Conservation (phyloP, 2,888 invertebrate genomes). For the Cordilura impudica region DNA sequence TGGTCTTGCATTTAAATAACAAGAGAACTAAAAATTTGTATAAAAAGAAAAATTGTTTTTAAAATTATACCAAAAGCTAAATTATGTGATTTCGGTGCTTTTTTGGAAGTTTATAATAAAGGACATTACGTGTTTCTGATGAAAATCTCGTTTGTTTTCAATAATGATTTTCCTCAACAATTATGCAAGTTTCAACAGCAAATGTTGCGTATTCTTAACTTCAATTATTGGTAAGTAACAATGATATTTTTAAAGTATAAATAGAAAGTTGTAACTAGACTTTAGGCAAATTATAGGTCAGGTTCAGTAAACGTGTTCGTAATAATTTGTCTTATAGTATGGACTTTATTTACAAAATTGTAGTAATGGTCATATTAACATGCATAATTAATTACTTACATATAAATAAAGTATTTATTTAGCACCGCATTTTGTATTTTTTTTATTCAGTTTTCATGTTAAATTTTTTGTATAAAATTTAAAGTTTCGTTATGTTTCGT, state of each 20-base stretch:
- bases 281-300: constrained; percentile 34
- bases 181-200: not conserved
- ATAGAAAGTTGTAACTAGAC: constrained; percentile 33
- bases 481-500: too few species aligned
- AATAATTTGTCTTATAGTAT: constrained; percentile 20
- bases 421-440: too few species aligned
- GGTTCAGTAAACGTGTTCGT: constrained; percentile 44
- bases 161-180: constrained; percentile 34
- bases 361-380: too few species aligned
- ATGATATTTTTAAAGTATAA: constrained; percentile 2
- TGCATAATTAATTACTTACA: too few species aligned
- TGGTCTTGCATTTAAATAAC: not conserved
- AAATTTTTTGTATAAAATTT: too few species aligned
- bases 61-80: not conserved
- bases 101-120: not conserved
- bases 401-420: too few species aligned
- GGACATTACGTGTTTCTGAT: not conserved
- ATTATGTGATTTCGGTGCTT: not conserved
- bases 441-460: too few species aligned
- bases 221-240: constrained; percentile 47
- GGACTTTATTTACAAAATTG: too few species aligned
- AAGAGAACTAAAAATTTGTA: not conserved
- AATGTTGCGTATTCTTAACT: constrained; percentile 12
- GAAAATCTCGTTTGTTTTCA: not conserved
- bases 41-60: not conserved